These are phyloP conservation scores for Lepidostoma basale DNA, from an alignment of 1,140 invertebrate species.

Conservation along the genomic window DNA sequence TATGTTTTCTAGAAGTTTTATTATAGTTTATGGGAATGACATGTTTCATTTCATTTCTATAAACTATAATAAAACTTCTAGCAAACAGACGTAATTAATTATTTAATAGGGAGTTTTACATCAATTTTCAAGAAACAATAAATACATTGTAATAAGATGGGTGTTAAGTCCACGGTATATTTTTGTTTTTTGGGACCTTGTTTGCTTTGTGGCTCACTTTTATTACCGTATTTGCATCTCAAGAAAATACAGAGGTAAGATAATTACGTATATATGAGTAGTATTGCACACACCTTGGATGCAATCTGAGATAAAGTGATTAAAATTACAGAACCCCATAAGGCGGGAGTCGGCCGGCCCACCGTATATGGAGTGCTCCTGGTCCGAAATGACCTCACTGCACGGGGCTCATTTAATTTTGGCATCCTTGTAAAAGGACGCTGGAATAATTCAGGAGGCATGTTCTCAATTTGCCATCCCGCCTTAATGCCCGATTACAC, in stretches of 20 bases:
- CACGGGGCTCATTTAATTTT: neutral
- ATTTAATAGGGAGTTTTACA: no score
- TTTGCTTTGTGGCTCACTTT: no score
- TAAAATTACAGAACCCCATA: neutral
- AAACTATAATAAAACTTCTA: no score
- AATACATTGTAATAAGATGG: no score
- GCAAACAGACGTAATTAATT: no score
- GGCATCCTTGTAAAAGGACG: slow-evolving; percentile 6
- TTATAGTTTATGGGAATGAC: no score
- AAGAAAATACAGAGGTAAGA: neutral
- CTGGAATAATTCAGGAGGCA: slow-evolving; percentile 1
- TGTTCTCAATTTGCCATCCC: slow-evolving; percentile 19
- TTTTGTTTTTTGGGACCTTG: no score
- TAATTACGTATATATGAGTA: neutral
- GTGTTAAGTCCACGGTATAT: no score
- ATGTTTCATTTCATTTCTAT: no score
- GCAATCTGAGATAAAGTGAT: neutral
- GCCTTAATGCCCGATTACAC: slow-evolving; percentile 14
- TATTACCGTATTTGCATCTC: neutral
- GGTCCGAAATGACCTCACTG: neutral
- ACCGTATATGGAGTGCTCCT: neutral
- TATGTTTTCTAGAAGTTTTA: no score
- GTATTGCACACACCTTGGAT: neutral
- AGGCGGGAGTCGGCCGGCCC: neutral
- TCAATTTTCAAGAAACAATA: no score